A percentile compares a stretch with the other conserved stretches of the same genome.
Evolutionary conservation across 2,113 vertebrate genomes (phyloP).

Genomic region (Grammomys surdaster): DNA sequence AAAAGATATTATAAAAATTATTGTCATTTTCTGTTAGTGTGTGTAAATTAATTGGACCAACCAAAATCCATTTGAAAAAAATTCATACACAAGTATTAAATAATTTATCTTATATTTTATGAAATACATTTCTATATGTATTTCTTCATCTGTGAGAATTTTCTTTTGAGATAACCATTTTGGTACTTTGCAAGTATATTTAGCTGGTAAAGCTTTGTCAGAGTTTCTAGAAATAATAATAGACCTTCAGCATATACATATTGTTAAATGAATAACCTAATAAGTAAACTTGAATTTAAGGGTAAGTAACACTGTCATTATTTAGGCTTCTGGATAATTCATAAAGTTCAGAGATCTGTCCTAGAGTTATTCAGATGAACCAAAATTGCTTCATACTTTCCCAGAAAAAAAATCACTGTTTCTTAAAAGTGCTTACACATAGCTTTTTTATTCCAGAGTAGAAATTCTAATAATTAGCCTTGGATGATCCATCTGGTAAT

Average conservation of each 20-base stretch:
- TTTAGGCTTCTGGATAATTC: background rate
- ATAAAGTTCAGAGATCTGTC: constrained; percentile 12
- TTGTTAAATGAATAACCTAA: background rate
- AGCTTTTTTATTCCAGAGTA: constrained; percentile 15
- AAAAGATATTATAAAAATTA: background rate
- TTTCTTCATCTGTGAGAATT: background rate
- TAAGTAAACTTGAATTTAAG: constrained; percentile 5
- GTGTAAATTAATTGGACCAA: background rate
- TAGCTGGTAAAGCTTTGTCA: background rate
- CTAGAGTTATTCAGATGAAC: background rate
- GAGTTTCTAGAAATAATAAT: background rate
- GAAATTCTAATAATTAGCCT: constrained; percentile 65
- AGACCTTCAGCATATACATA: background rate
- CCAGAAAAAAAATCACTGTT: background rate
- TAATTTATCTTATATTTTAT: background rate
- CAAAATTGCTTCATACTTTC: background rate
- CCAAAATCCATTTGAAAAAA: background rate
- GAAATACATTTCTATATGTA: background rate
- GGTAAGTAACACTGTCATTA: background rate
- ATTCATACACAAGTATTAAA: background rate
- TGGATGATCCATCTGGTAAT: constrained; percentile 53
- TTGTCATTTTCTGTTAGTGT: background rate
- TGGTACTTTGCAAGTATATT: background rate
- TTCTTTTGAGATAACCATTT: background rate
- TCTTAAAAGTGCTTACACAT: constrained; percentile 16